A percentile compares a stretch with the other conserved stretches of the same genome.
These are phyloP conservation scores for Pontoporia blainvillei DNA, from an alignment of 2,113 vertebrate species.

Conservation along the genomic window DNA sequence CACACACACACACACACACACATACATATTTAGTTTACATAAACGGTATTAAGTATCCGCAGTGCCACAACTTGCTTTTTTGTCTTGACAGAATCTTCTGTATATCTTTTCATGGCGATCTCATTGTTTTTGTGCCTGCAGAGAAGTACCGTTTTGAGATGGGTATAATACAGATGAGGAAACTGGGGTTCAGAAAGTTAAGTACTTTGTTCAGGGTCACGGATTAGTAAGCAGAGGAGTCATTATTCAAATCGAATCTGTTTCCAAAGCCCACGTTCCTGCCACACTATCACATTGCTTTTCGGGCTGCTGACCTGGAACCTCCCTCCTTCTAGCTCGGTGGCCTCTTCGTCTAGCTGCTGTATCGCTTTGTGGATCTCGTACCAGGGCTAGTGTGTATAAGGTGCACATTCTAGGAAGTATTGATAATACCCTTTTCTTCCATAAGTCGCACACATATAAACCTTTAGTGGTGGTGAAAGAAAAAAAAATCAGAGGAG, in stretches of 20 bases:
- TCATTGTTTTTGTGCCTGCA: background rate
- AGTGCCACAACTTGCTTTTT: background rate
- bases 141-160: background rate
- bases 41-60: background rate
- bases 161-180: background rate
- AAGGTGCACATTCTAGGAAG: background rate
- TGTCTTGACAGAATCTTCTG: background rate
- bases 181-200: background rate
- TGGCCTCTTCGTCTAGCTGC: background rate
- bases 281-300: background rate
- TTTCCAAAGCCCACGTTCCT: background rate
- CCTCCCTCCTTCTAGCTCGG: background rate
- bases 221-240: background rate
- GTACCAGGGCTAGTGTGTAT: background rate
- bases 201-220: background rate
- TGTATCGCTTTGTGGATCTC: background rate
- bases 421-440: background rate
- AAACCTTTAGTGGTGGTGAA: background rate
- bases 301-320: background rate
- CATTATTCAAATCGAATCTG: background rate
- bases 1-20: background rate
- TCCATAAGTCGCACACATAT: background rate
- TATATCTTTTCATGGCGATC: background rate
- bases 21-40: background rate
- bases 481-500: conserved; percentile 34